Evolutionary conservation across 2,888 invertebrate genomes (phyloP).

Genomic region (Lasioglossum morio): DNA sequence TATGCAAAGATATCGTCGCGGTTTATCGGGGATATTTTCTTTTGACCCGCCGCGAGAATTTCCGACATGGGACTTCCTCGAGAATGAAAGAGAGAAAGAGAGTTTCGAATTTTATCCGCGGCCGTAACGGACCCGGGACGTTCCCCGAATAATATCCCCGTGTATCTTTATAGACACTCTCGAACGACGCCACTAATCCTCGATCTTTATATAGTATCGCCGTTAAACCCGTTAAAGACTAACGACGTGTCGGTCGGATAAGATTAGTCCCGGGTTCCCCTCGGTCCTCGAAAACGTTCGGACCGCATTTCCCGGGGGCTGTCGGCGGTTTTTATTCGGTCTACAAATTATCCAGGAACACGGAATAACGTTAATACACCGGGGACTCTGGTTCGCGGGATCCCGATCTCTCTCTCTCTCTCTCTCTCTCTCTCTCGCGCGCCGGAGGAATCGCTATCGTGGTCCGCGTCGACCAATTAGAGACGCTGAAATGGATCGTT

Average conservation of each 20-base stretch:
- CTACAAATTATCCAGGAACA: slow-evolving; percentile 16
- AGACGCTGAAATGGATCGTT: slow-evolving; percentile 13
- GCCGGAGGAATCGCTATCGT: slow-evolving; percentile 20
- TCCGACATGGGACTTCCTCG: slow-evolving; percentile 1
- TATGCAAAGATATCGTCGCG: not conserved
- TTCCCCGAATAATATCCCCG: slow-evolving; percentile 55
- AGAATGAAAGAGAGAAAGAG: not conserved
- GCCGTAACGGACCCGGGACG: slow-evolving; percentile 51
- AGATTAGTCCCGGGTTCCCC: slow-evolving; percentile 48
- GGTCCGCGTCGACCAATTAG: slow-evolving; percentile 33
- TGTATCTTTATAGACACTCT: slow-evolving; percentile 67
- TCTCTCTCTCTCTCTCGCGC: not conserved
- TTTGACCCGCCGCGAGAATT: slow-evolving; percentile 18
- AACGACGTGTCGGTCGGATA: slow-evolving; percentile 65
- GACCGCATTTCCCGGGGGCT: not conserved
- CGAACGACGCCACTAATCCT: slow-evolving; percentile 52
- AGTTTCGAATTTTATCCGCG: slow-evolving; percentile 42
- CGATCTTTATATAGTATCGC: slow-evolving; percentile 63
- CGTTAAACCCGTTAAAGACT: slow-evolving; percentile 69
- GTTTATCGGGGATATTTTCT: slow-evolving; percentile 1
- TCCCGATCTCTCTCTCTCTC: not conserved
- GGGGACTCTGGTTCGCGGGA: not conserved
- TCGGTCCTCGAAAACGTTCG: not conserved
- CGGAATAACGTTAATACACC: slow-evolving; percentile 12
- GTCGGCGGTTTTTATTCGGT: slow-evolving; percentile 13